Percentiles rank a stretch among this genome's conserved stretches.
Evolutionary conservation across 2,113 vertebrate genomes (phyloP).

Genomic region (Hiodon alosoides): DNA sequence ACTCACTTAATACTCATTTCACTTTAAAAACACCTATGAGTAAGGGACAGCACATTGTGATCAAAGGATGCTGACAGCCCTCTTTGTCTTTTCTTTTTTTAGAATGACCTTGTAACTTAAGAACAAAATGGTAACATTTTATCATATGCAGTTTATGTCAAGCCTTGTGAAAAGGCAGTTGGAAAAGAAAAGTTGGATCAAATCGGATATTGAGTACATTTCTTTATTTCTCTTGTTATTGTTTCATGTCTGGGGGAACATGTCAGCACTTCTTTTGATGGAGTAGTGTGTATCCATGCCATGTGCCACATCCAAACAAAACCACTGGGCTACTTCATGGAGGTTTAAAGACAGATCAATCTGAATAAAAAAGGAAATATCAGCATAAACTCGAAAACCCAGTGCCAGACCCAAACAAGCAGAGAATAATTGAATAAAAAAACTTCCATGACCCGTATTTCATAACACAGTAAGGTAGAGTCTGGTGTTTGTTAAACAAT

Average conservation of each 20-base stretch:
- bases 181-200: not conserved
- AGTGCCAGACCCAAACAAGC: too few species aligned
- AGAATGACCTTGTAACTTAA: constrained; percentile 11
- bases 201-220: not conserved
- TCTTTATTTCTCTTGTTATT: not conserved
- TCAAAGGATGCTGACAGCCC: constrained; percentile 1
- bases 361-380: not conserved
- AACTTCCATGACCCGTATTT: not conserved
- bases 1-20: not conserved
- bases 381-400: too few species aligned
- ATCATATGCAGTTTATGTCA: not conserved
- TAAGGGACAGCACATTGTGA: not conserved
- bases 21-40: not conserved
- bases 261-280: not conserved
- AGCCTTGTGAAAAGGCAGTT: not conserved
- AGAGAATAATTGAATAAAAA: not conserved
- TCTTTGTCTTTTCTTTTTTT: not conserved
- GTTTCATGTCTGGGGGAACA: not conserved
- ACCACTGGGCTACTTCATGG: not conserved
- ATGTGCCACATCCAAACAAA: not conserved
- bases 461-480: too few species aligned
- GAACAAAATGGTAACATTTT: not conserved
- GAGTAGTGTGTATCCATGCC: not conserved
- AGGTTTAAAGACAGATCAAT: not conserved
- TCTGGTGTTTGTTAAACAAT: too few species aligned